Percentiles rank a stretch among this genome's conserved stretches.
phyloP scores from a whole-genome alignment of 2,888 invertebrate genomes.

The Plemyria rubiginata region DNA sequence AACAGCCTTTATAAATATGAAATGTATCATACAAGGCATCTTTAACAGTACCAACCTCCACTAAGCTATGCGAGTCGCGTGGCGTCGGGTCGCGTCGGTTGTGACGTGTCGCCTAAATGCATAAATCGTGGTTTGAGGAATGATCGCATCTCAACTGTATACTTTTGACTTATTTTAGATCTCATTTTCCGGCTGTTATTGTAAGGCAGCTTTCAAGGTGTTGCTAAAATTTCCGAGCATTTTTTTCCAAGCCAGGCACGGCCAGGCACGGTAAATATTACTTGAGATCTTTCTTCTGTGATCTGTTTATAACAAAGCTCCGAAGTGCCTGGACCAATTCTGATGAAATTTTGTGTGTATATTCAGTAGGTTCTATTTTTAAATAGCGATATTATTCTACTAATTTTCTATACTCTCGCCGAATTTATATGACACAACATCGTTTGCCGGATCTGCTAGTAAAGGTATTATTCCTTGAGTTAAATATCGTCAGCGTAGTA shows the following conservation, averaged over 20 bases:
- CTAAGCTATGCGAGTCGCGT: constrained; percentile 27
- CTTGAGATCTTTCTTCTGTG: too few species aligned
- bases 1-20: constrained; percentile 26
- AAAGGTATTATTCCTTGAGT: too few species aligned
- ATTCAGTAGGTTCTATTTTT: too few species aligned
- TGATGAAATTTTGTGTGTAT: too few species aligned
- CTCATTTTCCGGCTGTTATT: constrained; percentile 38
- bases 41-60: constrained; percentile 21
- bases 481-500: too few species aligned
- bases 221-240: not conserved
- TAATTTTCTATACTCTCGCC: too few species aligned
- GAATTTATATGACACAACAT: too few species aligned
- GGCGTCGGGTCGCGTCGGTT: constrained; percentile 19
- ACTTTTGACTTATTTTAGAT: constrained; percentile 34
- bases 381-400: too few species aligned
- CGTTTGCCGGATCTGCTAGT: too few species aligned
- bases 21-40: constrained; percentile 29
- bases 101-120: constrained; percentile 38
- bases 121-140: constrained; percentile 41
- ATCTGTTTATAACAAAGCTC: too few species aligned
- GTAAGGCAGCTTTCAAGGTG: constrained; percentile 29
- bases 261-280: too few species aligned
- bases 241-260: not conserved
- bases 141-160: constrained; percentile 41
- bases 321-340: too few species aligned